phyloP scores from a whole-genome alignment of 2,888 invertebrate species.

The Stenodema calcarata region DNA sequence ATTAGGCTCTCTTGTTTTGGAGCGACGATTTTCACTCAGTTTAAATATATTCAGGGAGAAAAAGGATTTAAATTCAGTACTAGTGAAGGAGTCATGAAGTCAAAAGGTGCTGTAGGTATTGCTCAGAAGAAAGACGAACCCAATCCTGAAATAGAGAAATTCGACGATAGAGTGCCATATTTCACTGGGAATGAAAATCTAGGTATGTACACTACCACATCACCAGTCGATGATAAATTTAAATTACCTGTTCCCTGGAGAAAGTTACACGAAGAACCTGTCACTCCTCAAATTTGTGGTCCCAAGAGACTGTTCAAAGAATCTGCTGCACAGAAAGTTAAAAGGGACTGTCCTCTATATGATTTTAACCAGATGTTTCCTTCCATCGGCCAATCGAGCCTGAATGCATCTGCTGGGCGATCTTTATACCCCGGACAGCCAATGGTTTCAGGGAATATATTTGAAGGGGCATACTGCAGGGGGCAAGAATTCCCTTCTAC shows the following conservation, averaged over 20 bases:
- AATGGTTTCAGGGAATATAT: not conserved
- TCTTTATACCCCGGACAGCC: not conserved
- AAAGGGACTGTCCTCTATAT: not conserved
- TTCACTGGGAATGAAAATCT: constrained; percentile 10
- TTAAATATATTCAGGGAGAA: constrained; percentile 36
- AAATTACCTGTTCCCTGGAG: constrained; percentile 28
- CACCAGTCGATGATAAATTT: not conserved
- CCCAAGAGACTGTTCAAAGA: constrained; percentile 31
- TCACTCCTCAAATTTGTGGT: not conserved
- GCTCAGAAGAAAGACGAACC: constrained; percentile 21
- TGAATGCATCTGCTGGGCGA: not conserved
- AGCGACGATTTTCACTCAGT: constrained; percentile 36
- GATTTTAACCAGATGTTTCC: constrained; percentile 16
- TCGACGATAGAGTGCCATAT: not conserved
- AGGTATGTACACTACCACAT: not conserved
- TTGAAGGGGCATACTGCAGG: not conserved
- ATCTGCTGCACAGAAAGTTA: not conserved
- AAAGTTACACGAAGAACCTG: constrained; percentile 6
- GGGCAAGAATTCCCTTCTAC: constrained; percentile 8
- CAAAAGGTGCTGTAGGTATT: not conserved
- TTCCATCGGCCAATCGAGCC: not conserved
- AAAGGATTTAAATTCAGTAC: constrained; percentile 30
- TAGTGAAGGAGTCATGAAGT: not conserved
- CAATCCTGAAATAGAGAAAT: not conserved
- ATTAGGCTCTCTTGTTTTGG: constrained; percentile 52